phyloP scores from a whole-genome alignment of 2,797 vertebrate genomes.

The Pseudomugil gertrudae region DNA sequence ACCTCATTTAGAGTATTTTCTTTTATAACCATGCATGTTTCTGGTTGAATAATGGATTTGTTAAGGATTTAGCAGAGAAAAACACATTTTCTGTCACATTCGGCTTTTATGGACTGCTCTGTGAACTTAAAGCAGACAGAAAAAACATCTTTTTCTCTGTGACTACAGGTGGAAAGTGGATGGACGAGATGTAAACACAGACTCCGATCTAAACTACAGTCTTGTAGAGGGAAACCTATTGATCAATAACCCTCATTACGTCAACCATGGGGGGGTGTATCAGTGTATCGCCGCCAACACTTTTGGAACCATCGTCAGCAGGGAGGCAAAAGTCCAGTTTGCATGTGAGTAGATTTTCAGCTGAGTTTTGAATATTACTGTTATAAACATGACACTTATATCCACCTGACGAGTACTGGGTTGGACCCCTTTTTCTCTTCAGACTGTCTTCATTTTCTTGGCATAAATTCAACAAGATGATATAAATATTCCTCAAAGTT shows the following conservation, averaged over 20 bases:
- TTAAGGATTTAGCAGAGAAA: too few species aligned
- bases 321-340: constrained; percentile 90
- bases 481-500: too few species aligned
- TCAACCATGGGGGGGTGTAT: constrained; percentile 87
- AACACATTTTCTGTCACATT: not conserved
- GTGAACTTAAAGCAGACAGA: not conserved
- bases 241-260: constrained; percentile 89
- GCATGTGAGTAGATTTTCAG: constrained; percentile 86
- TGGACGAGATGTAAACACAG: constrained; percentile 83
- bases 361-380: too few species aligned
- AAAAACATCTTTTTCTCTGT: not conserved
- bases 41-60: not conserved
- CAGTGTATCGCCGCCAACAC: constrained; percentile 91
- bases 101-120: too few species aligned
- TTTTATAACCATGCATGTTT: not conserved
- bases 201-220: constrained; percentile 87
- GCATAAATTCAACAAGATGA: too few species aligned
- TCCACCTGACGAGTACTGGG: too few species aligned
- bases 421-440: too few species aligned
- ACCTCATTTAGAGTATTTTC: constrained; percentile 3
- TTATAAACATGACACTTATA: too few species aligned
- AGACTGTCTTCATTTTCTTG: too few species aligned
- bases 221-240: constrained; percentile 89
- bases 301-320: constrained; percentile 89
- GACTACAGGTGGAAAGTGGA: constrained; percentile 90